phyloP scores from a whole-genome alignment of 2,888 invertebrate species.

The Andrena bicolor region DNA sequence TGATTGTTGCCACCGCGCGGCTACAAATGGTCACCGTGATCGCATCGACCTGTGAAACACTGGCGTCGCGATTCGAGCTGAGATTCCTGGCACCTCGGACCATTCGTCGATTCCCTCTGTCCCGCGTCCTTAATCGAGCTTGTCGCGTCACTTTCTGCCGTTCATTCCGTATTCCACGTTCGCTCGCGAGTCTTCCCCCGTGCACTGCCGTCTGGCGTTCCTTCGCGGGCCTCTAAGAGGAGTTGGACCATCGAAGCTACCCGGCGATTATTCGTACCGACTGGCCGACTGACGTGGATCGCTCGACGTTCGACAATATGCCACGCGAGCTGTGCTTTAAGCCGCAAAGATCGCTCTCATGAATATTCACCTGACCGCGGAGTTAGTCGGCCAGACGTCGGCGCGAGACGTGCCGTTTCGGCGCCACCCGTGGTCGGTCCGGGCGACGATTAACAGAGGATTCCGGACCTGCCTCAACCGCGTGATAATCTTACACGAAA shows the following conservation, averaged over 20 bases:
- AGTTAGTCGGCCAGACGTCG: slow-evolving; percentile 69
- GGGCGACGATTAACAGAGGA: slow-evolving; percentile 56
- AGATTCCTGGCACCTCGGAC: too few species aligned
- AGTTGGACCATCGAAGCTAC: background rate
- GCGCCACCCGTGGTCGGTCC: slow-evolving; percentile 37
- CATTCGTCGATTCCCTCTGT: too few species aligned
- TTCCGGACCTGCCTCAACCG: slow-evolving; percentile 47
- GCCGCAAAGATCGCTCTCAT: slow-evolving; percentile 74
- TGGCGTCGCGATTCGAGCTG: too few species aligned
- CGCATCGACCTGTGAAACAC: too few species aligned
- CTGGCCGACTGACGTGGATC: background rate
- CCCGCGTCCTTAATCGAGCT: background rate
- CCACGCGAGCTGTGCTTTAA: slow-evolving; percentile 67
- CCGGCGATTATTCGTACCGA: background rate
- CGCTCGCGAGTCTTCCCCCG: background rate
- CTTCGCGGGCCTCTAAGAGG: background rate
- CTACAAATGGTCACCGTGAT: background rate
- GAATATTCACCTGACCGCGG: slow-evolving; percentile 77
- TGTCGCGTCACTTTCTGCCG: background rate
- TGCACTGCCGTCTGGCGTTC: background rate
- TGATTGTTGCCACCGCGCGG: background rate
- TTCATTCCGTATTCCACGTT: background rate
- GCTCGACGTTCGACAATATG: slow-evolving; percentile 59
- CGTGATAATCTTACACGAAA: background rate
- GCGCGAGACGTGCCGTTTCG: slow-evolving; percentile 71